Conservation (phyloP, 2,797 vertebrate genomes). For the Morelia viridis region DNA sequence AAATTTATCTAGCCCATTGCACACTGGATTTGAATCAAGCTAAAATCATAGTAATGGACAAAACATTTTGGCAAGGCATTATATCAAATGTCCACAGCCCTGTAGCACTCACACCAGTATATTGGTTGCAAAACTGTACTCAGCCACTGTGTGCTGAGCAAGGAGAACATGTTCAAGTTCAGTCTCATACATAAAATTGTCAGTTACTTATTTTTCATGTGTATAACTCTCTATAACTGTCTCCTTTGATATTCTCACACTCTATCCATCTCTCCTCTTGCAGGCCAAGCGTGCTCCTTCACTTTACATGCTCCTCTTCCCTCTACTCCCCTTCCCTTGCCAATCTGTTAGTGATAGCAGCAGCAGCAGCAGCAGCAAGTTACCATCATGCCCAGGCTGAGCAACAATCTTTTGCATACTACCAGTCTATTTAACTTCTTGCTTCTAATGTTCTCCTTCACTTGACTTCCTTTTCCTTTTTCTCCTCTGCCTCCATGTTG, state of each 20-base stretch:
- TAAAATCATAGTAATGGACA: neutral
- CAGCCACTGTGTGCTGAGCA: neutral
- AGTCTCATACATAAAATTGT: neutral
- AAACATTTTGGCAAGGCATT: neutral
- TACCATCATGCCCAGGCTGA: neutral
- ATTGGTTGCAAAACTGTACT: neutral
- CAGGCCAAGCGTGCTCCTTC: neutral
- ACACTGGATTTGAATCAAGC: neutral
- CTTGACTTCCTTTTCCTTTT: neutral
- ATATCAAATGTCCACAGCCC: neutral
- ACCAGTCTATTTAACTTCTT: neutral
- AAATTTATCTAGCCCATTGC: neutral
- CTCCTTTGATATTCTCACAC: neutral
- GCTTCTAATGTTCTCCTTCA: neutral
- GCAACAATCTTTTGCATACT: neutral
- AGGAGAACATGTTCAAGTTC: neutral
- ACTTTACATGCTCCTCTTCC: neutral
- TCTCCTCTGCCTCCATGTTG: neutral
- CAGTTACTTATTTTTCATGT: neutral
- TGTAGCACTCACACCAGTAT: neutral
- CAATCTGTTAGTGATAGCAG: neutral
- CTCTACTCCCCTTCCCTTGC: neutral
- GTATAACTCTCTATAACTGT: neutral
- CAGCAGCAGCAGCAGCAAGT: neutral
- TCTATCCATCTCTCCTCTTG: neutral